Base-by-base conservation (phyloP, 1,140 invertebrate genomes). In the Carcinoscorpius rotundicauda region DNA sequence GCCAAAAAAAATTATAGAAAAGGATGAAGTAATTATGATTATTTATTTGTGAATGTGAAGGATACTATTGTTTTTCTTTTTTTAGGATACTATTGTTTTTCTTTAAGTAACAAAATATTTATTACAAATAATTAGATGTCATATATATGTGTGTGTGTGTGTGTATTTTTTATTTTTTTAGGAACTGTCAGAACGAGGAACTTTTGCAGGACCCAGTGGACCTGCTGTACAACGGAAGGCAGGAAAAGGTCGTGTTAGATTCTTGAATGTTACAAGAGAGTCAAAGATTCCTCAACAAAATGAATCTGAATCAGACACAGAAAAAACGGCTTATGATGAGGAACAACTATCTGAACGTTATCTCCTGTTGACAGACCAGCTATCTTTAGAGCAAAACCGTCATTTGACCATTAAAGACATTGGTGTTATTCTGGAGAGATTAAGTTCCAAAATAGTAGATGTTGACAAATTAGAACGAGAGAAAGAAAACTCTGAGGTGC, bases 371-470 rank as follows among this genome's bases (percentile, higher is more conserved):
- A 92, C 93, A 74, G 92, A 95, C 78, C 90, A 94, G 77, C 81
- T 93, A 52, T 91, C 88, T 71, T 86, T 91, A 69, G 90, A 94
- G 73, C 89, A 92, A 78, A 71, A 70, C 66, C 84, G 87, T 61
- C 90, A 93, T 72, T 82, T 95, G 60, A 91, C 87, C 73, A 91
- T 95, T 77, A 93, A 94, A 77, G 92, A 95, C 77, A 94, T 96
- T 78, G 91, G 92, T 62, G 90, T 94, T 75, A 95, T 95, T 71
- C 81, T 96, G 66, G 91, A 96, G 75, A 80, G 91, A 69, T 82
- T 95, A 67, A 92, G 86, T 76, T 92, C 89, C 4, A 94, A 93
- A 79, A 94, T 96, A 60, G 80, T 96, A 55, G 91, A 96, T 79
- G 91, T 96, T 58, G 91, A 94, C 77, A 82, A 89, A 63, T 79